Base-by-base conservation (phyloP, 2,888 invertebrate species). In the Drosophila eohydei region DNA sequence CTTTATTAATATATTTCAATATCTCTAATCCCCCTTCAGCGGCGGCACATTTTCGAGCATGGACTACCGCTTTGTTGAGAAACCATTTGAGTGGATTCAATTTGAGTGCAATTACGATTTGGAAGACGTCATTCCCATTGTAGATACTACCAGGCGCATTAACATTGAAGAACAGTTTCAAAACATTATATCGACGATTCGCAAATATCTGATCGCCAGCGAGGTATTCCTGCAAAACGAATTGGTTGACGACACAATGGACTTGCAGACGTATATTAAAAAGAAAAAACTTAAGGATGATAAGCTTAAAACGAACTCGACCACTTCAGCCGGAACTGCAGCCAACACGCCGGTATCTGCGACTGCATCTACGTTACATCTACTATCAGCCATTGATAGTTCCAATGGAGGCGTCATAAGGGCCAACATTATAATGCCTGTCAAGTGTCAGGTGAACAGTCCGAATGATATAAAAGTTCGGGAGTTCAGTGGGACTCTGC, bases 171-270 rank as follows among this genome's bases (percentile, higher is more conserved):
- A 90, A 32, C 92, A 93, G 76, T 92, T 93, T 58, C 85, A 87
- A 30, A 86, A 81, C n/a, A 86, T 91, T 4, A 78, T 92, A n/a
- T 63, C 85, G 11, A 72, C 87, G 0, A 85, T 91, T n/a, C 81
- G 90, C 7, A 77, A 74, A 56, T 83, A 79, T 36, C 79, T 92
- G 4, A 94, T 94, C 50, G 94, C 96, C 62, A 95, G 96, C 71
- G 93, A 96, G 41, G 95, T 96, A 91, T 95, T 97, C 66, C 95
- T 97, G 82, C 96, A 97, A 91, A 96, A 96, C 55, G 95, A 96
- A 89, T 91, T 95, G 4, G 95, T 95, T 88, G 94, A 95, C 70
- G 93, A 94, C 4, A 94, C 95, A 58, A 95, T 95, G 65, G 92
- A 94, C 4, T 91, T 97, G 70, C 96, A 96, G 88, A 93, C 93